A percentile compares a stretch with the other conserved stretches of the same genome.
Evolutionary conservation across 2,888 invertebrate species (phyloP).

Genomic region (Diarsia dahlii): DNA sequence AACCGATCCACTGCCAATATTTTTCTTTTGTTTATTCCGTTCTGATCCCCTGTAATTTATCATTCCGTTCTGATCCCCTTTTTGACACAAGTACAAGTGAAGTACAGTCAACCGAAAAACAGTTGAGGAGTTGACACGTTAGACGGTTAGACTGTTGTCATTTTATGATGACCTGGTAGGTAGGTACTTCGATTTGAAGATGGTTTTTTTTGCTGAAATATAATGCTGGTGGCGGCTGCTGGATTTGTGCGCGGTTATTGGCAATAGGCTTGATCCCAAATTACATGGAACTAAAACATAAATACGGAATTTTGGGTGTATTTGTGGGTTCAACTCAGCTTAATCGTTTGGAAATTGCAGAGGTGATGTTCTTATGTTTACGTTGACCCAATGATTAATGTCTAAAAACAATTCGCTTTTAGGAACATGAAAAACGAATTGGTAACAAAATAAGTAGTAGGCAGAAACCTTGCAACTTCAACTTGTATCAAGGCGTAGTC

Average conservation of each 20-base stretch:
- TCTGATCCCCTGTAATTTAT: too few species aligned
- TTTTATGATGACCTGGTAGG: constrained; percentile 20
- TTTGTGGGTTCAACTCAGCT: neutral
- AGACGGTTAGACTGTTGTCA: constrained; percentile 1
- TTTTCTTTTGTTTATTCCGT: too few species aligned
- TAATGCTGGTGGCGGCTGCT: neutral
- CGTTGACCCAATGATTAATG: neutral
- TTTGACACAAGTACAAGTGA: too few species aligned
- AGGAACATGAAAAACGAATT: neutral
- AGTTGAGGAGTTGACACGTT: constrained; percentile 27
- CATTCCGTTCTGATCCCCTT: too few species aligned
- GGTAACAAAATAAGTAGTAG: constrained; percentile 2
- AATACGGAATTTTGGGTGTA: too few species aligned
- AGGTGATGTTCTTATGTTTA: neutral
- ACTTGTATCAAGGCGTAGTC: neutral
- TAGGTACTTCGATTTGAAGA: neutral
- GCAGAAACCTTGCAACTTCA: constrained; percentile 5
- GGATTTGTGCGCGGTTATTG: neutral
- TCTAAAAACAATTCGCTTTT: neutral
- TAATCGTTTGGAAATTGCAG: neutral
- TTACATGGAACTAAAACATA: neutral
- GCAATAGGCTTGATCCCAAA: neutral
- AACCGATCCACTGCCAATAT: too few species aligned
- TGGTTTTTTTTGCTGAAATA: neutral
- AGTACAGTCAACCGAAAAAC: too few species aligned